Percentiles rank a stretch among this genome's conserved stretches.
Conservation (phyloP, 2,888 invertebrate species). For the Drosophila macrospina region DNA sequence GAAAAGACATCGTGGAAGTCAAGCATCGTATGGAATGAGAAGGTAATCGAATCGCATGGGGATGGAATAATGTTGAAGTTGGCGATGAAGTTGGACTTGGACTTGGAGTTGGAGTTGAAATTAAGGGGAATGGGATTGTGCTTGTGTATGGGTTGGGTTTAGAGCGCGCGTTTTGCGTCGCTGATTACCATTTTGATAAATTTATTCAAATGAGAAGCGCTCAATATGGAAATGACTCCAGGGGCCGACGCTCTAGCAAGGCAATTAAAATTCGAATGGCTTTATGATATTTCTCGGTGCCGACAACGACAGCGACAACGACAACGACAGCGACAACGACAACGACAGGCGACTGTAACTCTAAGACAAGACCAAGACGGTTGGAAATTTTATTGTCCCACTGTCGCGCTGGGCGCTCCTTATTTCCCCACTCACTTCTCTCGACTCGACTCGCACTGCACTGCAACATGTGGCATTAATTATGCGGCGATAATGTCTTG, state of each 20-base stretch:
- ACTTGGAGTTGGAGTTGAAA: not conserved
- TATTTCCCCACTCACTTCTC: not conserved
- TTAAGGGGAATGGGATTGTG: conserved; percentile 14
- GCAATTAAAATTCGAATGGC: conserved; percentile 77
- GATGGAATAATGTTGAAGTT: conserved; percentile 24
- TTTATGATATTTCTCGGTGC: conserved; percentile 70
- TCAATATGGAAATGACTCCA: conserved; percentile 67
- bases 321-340: conserved; percentile 19
- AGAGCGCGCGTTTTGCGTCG: conserved; percentile 59
- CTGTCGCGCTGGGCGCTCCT: conserved; percentile 33
- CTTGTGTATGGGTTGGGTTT: conserved; percentile 17
- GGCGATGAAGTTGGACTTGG: conserved; percentile 8
- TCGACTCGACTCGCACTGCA: conserved; percentile 23
- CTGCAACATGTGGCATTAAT: conserved; percentile 80
- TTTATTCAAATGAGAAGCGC: conserved; percentile 71
- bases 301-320: conserved; percentile 34
- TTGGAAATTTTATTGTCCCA: conserved; percentile 65
- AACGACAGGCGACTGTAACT: conserved; percentile 10
- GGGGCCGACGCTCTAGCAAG: conserved; percentile 54
- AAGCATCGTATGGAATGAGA: conserved; percentile 7
- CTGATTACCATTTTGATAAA: conserved; percentile 75
- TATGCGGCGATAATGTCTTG: conserved; percentile 80
- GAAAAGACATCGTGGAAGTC: conserved; percentile 26
- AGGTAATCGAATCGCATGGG: conserved; percentile 25
- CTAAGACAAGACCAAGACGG: conserved; percentile 28